Percentiles rank a stretch among this genome's conserved stretches.
Evolutionary conservation across 2,797 vertebrate genomes (phyloP).

Genomic region (Eulemur albifrons): DNA sequence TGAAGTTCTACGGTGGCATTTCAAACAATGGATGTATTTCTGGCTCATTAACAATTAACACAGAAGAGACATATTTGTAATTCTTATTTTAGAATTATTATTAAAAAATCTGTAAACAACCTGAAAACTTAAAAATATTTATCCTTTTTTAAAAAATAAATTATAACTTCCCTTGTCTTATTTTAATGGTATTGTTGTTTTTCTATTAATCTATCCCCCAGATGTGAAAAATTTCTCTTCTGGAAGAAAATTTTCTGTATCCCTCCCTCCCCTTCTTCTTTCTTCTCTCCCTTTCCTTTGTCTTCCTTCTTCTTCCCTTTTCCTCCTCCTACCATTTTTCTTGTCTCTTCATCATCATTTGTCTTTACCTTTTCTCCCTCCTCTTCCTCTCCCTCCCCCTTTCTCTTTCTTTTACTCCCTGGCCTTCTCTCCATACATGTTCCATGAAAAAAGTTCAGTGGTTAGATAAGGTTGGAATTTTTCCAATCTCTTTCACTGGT

Average conservation of each 20-base stretch:
- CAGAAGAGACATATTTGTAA: constrained; percentile 45
- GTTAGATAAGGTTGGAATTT: background rate
- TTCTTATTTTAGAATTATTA: constrained; percentile 65
- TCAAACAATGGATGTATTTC: constrained; percentile 60
- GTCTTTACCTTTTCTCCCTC: background rate
- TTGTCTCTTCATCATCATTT: background rate
- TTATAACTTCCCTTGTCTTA: constrained; percentile 30
- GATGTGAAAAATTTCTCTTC: background rate
- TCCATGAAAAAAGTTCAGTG: background rate
- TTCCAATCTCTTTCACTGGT: background rate
- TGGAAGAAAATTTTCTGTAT: background rate
- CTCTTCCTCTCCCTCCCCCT: background rate
- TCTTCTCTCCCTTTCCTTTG: background rate
- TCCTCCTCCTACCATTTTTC: background rate
- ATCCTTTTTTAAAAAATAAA: constrained; percentile 50
- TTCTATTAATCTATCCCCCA: background rate
- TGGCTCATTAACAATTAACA: constrained; percentile 49
- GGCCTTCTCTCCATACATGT: background rate
- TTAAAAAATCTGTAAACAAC: constrained; percentile 40
- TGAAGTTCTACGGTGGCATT: constrained; percentile 39
- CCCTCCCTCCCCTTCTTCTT: too few species aligned
- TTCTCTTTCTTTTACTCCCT: background rate
- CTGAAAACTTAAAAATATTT: constrained; percentile 55
- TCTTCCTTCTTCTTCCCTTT: accelerated
- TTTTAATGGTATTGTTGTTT: background rate